These are phyloP conservation scores for Hetaerina titia DNA, from an alignment of 2,888 invertebrate genomes.

Conservation along the genomic window DNA sequence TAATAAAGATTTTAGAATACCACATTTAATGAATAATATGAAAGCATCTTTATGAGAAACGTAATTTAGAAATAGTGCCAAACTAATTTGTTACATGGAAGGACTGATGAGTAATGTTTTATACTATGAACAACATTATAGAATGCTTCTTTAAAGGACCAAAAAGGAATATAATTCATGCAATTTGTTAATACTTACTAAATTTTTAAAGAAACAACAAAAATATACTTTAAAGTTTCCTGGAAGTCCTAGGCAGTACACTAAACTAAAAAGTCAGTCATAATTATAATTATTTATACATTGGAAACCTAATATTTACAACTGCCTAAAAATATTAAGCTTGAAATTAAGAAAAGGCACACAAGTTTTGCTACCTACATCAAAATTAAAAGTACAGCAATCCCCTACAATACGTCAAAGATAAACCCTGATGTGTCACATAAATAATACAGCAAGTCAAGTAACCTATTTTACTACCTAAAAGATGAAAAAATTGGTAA, in stretches of 20 bases:
- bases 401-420: constrained; percentile 8
- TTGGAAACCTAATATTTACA: neutral
- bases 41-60: no score
- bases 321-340: neutral
- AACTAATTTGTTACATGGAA: neutral
- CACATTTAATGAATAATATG: no score
- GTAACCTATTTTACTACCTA: neutral
- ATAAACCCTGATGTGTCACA: neutral
- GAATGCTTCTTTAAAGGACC: neutral
- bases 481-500: neutral
- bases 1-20: no score
- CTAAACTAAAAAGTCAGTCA: neutral
- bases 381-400: constrained; percentile 30
- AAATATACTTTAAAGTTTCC: neutral
- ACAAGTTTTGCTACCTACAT: neutral
- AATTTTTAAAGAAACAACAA: neutral
- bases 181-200: neutral
- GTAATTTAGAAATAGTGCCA: neutral
- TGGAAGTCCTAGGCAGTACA: neutral
- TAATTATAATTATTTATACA: neutral
- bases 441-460: neutral
- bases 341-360: neutral
- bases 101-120: neutral
- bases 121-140: neutral
- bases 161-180: neutral